Evolutionary conservation across 2,113 vertebrate genomes (phyloP).

Genomic region (Osmerus eperlanus): DNA sequence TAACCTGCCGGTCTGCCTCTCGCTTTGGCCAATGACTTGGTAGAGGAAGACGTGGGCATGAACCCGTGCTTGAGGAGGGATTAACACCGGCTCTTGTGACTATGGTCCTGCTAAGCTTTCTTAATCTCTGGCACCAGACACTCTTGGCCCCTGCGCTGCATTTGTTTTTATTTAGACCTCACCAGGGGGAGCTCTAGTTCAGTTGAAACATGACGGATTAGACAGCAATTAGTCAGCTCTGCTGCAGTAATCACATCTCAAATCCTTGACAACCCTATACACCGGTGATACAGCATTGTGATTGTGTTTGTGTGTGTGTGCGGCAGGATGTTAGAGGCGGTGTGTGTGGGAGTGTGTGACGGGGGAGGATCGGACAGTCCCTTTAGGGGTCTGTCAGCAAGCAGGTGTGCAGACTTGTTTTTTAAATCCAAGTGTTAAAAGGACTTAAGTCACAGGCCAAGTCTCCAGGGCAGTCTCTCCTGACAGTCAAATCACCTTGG

Average conservation of each 20-base stretch:
- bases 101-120: slow-evolving; percentile 18
- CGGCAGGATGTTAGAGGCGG: background rate
- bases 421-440: slow-evolving; percentile 58
- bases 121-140: slow-evolving; percentile 5
- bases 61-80: background rate
- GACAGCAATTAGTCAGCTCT: background rate
- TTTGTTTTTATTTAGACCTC: background rate
- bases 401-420: slow-evolving; percentile 61
- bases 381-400: slow-evolving; percentile 64
- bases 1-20: slow-evolving; percentile 46
- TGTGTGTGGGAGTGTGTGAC: slow-evolving; percentile 40
- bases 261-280: too few species aligned
- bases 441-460: slow-evolving; percentile 52
- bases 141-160: background rate
- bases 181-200: slow-evolving; percentile 36
- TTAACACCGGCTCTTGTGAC: slow-evolving; percentile 16
- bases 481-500: slow-evolving; percentile 49
- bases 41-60: background rate
- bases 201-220: background rate
- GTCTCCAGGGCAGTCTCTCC: slow-evolving; percentile 50
- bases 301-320: background rate
- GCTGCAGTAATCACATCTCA: too few species aligned
- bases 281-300: too few species aligned
- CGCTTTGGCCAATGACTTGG: slow-evolving; percentile 3
- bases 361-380: slow-evolving; percentile 58